These are phyloP conservation scores for Thaleichthys pacificus DNA, from an alignment of 2,797 vertebrate species.

Conservation along the genomic window DNA sequence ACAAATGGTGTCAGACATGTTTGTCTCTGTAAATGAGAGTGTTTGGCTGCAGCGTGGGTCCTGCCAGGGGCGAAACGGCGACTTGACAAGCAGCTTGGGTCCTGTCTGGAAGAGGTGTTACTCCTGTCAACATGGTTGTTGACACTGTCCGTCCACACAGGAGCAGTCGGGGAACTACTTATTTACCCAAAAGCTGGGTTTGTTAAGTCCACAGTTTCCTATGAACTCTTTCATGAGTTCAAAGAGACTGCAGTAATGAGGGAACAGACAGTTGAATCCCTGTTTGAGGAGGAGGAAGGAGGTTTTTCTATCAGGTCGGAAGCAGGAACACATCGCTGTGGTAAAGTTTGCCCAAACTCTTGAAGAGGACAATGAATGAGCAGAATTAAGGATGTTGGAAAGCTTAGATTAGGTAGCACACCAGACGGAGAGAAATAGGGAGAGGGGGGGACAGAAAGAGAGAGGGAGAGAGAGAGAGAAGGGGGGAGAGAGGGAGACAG, in stretches of 20 bases:
- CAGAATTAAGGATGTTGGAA: constrained; percentile 64
- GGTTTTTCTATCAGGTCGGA: neutral
- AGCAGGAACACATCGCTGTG: constrained; percentile 18
- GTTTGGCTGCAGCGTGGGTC: neutral
- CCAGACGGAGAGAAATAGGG: constrained; percentile 13
- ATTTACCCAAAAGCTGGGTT: constrained; percentile 36
- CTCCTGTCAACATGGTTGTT: constrained; percentile 2
- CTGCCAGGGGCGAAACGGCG: neutral
- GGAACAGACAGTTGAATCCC: constrained; percentile 22
- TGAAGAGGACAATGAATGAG: constrained; percentile 57
- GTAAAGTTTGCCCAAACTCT: constrained; percentile 59
- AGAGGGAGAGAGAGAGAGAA: constrained; percentile 13
- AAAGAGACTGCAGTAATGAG: constrained; percentile 36
- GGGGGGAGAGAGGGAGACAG: neutral
- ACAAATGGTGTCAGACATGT: constrained; percentile 14
- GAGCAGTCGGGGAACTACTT: constrained; percentile 18
- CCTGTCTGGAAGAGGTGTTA: neutral
- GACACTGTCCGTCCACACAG: neutral
- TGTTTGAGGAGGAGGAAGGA: neutral
- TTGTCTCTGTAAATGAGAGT: constrained; percentile 12
- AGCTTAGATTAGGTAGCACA: constrained; percentile 65
- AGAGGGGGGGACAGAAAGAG: neutral
- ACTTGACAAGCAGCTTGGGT: neutral
- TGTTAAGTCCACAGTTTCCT: constrained; percentile 27
- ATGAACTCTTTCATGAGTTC: constrained; percentile 11